A percentile compares a stretch with the other conserved stretches of the same genome.
Evolutionary conservation across 2,113 vertebrate species (phyloP).

Genomic region (Epinephelus fuscoguttatus): DNA sequence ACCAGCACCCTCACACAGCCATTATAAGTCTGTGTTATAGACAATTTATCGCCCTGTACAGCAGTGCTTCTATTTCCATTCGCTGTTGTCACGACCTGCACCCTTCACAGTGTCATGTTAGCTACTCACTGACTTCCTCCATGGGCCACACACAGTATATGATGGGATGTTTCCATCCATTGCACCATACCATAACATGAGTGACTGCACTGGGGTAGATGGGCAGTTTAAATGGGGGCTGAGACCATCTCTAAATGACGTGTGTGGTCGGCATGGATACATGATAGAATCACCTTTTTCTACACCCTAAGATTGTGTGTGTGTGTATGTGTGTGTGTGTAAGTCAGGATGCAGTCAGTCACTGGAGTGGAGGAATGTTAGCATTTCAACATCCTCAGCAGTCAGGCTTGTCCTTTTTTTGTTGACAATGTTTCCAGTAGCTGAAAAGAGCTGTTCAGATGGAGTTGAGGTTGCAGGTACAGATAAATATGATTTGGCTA

Average conservation of each 20-base stretch:
- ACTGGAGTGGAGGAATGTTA: too few species aligned
- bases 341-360: too few species aligned
- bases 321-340: too few species aligned
- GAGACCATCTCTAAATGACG: not conserved
- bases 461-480: too few species aligned
- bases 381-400: too few species aligned
- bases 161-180: constrained; percentile 7
- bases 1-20: constrained; percentile 55
- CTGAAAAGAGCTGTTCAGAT: too few species aligned
- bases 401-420: too few species aligned
- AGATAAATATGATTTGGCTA: too few species aligned
- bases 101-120: constrained; percentile 54
- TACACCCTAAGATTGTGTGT: not conserved
- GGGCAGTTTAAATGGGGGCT: not conserved
- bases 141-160: not conserved
- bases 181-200: not conserved
- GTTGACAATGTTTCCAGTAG: too few species aligned
- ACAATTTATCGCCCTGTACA: constrained; percentile 66
- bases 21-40: constrained; percentile 60
- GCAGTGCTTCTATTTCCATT: constrained; percentile 50
- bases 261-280: not conserved
- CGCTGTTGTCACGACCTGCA: constrained; percentile 55
- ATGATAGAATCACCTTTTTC: too few species aligned
- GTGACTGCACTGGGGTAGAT: not conserved
- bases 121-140: constrained; percentile 26